Conservation (phyloP, 92 coral and sea anemone species). For the Hydrozoanthus gracilis region DNA sequence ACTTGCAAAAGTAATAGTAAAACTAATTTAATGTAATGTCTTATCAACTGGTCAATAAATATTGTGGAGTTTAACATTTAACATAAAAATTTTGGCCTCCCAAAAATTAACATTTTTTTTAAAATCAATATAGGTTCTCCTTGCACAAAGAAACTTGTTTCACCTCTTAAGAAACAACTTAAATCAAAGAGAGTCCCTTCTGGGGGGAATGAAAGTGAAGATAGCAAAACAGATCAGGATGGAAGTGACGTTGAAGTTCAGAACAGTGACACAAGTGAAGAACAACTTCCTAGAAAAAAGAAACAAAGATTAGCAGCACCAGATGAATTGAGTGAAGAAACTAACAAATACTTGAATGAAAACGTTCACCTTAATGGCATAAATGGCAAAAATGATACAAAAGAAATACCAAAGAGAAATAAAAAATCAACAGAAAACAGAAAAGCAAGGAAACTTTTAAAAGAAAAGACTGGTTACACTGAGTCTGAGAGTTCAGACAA, state of each 20-base stretch:
- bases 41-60: background rate
- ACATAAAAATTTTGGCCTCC: background rate
- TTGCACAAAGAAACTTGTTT: background rate
- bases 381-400: background rate
- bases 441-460: background rate
- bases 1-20: too few relatives aligned
- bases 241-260: slow-evolving; percentile 17
- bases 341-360: background rate
- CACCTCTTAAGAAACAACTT: background rate
- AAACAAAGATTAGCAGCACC: background rate
- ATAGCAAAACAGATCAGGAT: slow-evolving; percentile 18
- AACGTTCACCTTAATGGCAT: background rate
- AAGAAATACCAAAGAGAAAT: background rate
- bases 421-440: background rate
- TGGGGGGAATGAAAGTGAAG: slow-evolving; percentile 17
- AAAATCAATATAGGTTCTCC: slow-evolving; percentile 10
- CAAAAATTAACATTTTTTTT: background rate
- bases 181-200: background rate
- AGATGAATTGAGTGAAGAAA: slow-evolving; percentile 23
- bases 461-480: background rate
- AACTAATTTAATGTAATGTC: too few relatives aligned
- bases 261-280: slow-evolving; percentile 1
- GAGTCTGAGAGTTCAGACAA: background rate
- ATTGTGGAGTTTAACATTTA: background rate
- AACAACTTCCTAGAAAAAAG: slow-evolving; percentile 15